These are phyloP conservation scores for Protobothrops flavoviridis DNA, from an alignment of 2,113 vertebrate genomes.

Conservation along the genomic window DNA sequence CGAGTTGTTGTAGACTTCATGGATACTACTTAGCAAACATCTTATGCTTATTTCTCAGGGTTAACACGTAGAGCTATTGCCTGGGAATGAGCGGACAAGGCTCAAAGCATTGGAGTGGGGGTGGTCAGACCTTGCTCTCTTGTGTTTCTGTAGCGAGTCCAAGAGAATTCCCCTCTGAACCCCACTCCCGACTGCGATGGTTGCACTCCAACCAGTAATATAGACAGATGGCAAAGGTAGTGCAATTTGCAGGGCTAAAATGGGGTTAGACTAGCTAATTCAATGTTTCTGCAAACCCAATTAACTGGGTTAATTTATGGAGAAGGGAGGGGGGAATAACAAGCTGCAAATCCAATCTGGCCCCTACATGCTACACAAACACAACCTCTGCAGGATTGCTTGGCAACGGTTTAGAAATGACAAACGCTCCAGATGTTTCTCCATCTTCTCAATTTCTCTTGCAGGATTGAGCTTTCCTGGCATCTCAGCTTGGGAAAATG, in stretches of 20 bases:
- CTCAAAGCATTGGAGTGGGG: not conserved
- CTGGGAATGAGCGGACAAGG: too few species aligned
- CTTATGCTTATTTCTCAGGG: conserved; percentile 41
- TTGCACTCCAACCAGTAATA: not conserved
- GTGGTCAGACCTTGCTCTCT: not conserved
- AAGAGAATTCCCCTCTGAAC: not conserved
- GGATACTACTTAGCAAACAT: conserved; percentile 49
- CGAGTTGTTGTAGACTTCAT: too few species aligned
- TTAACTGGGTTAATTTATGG: not conserved
- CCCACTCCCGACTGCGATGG: not conserved
- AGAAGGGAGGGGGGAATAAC: not conserved
- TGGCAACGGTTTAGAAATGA: not conserved
- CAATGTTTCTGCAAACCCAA: not conserved
- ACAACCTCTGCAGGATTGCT: not conserved
- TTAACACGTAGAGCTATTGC: conserved; percentile 60
- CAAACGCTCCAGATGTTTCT: not conserved
- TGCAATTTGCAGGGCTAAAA: not conserved
- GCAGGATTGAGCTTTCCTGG: not conserved
- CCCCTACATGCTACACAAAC: not conserved
- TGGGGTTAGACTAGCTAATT: not conserved
- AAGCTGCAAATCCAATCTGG: not conserved
- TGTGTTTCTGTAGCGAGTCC: not conserved
- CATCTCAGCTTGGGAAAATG: not conserved
- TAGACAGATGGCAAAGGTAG: not conserved
- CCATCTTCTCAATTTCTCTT: not conserved